Evolutionary conservation across 2,113 vertebrate genomes (phyloP).

Genomic region (Elephantulus edwardii): DNA sequence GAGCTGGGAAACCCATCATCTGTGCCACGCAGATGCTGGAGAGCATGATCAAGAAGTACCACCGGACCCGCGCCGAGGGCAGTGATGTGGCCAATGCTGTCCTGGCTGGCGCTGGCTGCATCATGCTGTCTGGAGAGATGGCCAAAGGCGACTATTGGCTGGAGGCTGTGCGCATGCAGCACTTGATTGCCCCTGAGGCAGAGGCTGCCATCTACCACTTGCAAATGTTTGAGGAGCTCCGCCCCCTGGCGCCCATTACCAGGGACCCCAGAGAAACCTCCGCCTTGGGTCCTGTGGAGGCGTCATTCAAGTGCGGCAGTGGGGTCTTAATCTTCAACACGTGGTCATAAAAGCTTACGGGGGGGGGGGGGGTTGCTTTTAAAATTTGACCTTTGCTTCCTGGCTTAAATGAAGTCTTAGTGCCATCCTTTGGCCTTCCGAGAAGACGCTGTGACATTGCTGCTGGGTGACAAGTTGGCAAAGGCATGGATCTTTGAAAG

Average conservation of each 20-base stretch:
- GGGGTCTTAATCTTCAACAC: slow-evolving; percentile 98
- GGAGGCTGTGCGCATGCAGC: no score
- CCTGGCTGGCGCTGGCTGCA: slow-evolving; percentile 96
- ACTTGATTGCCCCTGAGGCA: slow-evolving; percentile 97
- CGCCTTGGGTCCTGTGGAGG: slow-evolving; percentile 95
- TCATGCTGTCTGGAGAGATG: slow-evolving; percentile 98
- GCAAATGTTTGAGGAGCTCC: slow-evolving; percentile 97
- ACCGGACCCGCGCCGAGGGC: no score
- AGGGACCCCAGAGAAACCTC: slow-evolving; percentile 95
- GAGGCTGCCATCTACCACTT: slow-evolving; percentile 99
- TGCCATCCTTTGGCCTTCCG: no score
- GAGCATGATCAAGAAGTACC: no score
- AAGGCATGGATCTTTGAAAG: no score
- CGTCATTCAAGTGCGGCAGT: no score
- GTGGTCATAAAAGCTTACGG: no score
- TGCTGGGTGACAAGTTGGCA: no score
- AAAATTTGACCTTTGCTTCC: no score
- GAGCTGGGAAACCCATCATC: slow-evolving; percentile 94
- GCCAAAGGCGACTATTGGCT: slow-evolving; percentile 98
- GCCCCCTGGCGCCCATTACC: slow-evolving; percentile 93
- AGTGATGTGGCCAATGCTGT: slow-evolving; percentile 97
- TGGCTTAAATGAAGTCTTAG: no score
- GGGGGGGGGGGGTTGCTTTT: no score
- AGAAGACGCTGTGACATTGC: no score
- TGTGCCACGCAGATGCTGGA: slow-evolving; percentile 99